phyloP scores from a whole-genome alignment of 53 echinoderm and acorn worm species.

The Echinometra lucunter region DNA sequence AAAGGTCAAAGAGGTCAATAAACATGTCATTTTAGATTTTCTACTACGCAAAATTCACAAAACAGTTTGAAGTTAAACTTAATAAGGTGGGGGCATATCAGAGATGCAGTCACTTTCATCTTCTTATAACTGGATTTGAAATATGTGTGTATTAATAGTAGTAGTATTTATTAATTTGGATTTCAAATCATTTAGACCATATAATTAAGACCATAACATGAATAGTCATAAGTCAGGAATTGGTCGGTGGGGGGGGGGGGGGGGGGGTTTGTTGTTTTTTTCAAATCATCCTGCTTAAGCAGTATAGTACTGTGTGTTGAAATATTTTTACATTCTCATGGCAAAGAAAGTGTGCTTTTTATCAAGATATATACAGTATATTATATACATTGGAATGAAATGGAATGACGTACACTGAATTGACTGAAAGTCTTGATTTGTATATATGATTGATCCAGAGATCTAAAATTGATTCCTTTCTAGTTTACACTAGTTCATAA shows the following conservation, averaged over 20 bases:
- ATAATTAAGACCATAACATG: background rate
- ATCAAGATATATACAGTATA: background rate
- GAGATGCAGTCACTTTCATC: no score
- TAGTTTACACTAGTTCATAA: background rate
- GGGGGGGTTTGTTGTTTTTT: background rate
- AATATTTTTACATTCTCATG: background rate
- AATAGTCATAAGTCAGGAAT: background rate
- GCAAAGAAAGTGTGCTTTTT: background rate
- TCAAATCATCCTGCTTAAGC: background rate
- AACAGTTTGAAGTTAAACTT: background rate
- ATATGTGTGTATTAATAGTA: background rate
- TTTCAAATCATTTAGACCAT: background rate
- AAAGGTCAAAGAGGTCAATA: no score
- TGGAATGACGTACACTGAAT: background rate
- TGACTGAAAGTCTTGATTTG: background rate
- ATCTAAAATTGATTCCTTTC: background rate
- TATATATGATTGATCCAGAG: background rate
- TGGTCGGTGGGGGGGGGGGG: no score
- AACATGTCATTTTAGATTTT: no score
- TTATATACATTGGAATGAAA: background rate
- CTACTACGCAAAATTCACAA: no score
- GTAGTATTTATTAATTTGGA: background rate
- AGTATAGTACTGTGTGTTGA: background rate
- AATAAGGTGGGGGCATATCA: no score
- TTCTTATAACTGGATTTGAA: background rate